Evolutionary conservation across 2,888 invertebrate genomes (phyloP), one percentile per base, ranked within the genome.

Genomic region (Chouioia cunea): DNA sequence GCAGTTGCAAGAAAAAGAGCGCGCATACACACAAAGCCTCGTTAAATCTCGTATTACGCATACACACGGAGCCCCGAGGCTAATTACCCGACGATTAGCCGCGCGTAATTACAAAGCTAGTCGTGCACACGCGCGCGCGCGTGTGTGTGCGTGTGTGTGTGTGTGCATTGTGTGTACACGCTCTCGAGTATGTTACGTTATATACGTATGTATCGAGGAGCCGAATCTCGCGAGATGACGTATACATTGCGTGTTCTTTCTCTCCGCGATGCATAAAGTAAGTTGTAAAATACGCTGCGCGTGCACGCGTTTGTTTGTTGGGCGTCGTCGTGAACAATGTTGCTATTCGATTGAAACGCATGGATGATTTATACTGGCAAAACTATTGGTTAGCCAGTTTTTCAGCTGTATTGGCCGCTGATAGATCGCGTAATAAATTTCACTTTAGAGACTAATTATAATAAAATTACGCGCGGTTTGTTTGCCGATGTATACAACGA

Each of bases 81-180:
- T 71, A 71, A 71, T 71, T 71, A 71, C 63, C 63, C 66, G 46
- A 12, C 57, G 71, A 71, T 70, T 70, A 70, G 66, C 57, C 60
- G 56, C 44, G 54, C 27, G 47, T 67, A 71, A 67, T 67, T 58
- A 54, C 54, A 54, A 43, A 60, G 47, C 48, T 4, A 18, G 46
- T 50, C 50, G n/a, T 14, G 18, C 23, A 27, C 59, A 23, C 47
- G 1, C 4, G 47, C 4, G 48, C n/a, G 47, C 23, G 23, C 10
- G 20, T 48, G 16, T 48, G 62, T 52, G 23, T 52, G 23, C 15
- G 4, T 27, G 22, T 47, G 1, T 59, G n/a, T 20, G n/a, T n/a
- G n/a, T n/a, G n/a, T n/a, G n/a, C n/a, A n/a, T n/a, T n/a, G n/a
- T n/a, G n/a, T n/a, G n/a, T n/a, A n/a, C n/a, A n/a, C n/a, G n/a